Percentiles rank a stretch among this genome's conserved stretches.
phyloP scores from a whole-genome alignment of 1,140 invertebrate species.

The Hirudo medicinalis region DNA sequence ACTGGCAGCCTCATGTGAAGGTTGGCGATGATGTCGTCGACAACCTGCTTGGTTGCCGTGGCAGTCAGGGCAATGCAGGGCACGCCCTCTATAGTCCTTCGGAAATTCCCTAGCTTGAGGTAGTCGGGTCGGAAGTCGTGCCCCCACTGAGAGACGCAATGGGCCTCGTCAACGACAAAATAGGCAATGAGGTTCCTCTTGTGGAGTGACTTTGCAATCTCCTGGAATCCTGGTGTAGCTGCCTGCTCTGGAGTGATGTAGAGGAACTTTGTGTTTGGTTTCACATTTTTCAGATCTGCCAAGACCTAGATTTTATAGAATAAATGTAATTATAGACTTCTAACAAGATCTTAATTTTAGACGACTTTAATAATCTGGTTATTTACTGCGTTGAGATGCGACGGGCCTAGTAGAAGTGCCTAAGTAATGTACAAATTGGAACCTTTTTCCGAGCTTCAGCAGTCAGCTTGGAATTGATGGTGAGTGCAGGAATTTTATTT shows the following conservation, averaged over 20 bases:
- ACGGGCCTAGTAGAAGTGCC: too few relatives aligned
- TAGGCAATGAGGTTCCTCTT: slow-evolving; percentile 47
- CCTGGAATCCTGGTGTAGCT: slow-evolving; percentile 57
- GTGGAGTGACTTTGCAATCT: slow-evolving; percentile 38
- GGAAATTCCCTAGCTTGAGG: slow-evolving; percentile 63
- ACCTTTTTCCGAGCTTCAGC: slow-evolving; percentile 58
- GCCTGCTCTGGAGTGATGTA: slow-evolving; percentile 87
- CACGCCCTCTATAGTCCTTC: slow-evolving; percentile 53
- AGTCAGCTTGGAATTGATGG: slow-evolving; percentile 74
- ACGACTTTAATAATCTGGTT: too few relatives aligned
- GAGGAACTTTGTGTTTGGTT: slow-evolving; percentile 61
- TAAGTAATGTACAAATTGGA: neutral
- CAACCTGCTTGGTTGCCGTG: slow-evolving; percentile 55
- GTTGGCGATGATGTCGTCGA: slow-evolving; percentile 48
- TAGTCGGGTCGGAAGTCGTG: slow-evolving; percentile 94
- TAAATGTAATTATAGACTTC: neutral
- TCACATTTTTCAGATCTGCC: slow-evolving; percentile 51
- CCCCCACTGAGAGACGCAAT: slow-evolving; percentile 95
- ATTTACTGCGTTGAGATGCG: too few relatives aligned
- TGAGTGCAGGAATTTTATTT: slow-evolving; percentile 60
- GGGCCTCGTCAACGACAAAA: slow-evolving; percentile 87
- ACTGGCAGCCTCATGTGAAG: slow-evolving; percentile 47
- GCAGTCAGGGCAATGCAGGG: slow-evolving; percentile 68
- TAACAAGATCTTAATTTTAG: too few relatives aligned
- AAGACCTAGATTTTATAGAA: neutral